These are phyloP conservation scores for Darevskia nairensis DNA, from an alignment of 2,797 vertebrate species.

Conservation along the genomic window DNA sequence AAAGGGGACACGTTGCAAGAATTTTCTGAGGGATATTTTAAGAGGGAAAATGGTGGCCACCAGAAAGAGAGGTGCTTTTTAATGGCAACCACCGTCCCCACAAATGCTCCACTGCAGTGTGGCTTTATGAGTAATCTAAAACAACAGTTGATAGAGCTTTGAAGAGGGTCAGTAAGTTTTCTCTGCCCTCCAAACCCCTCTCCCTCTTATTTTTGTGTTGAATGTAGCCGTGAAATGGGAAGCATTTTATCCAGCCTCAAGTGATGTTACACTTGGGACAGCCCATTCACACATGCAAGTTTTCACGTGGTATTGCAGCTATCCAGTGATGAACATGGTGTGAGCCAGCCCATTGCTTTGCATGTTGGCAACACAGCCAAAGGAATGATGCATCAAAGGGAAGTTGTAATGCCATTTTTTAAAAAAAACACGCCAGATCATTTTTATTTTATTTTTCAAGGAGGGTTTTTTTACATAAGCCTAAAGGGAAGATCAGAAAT, in stretches of 20 bases:
- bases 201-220: not conserved
- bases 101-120: not conserved
- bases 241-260: not conserved
- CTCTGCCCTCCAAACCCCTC: not conserved
- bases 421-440: not conserved
- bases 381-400: not conserved
- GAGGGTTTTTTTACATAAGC: not conserved
- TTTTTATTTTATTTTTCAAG: not conserved
- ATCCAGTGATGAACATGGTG: not conserved
- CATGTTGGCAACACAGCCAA: not conserved
- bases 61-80: not conserved
- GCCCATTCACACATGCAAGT: not conserved
- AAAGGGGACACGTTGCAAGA: not conserved
- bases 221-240: not conserved
- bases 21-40: not conserved
- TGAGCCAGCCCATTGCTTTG: not conserved
- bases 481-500: slow-evolving; percentile 8
- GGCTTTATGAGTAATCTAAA: not conserved
- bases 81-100: too few relatives aligned
- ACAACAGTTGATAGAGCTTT: not conserved
- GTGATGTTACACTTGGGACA: not conserved
- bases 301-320: not conserved
- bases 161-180: not conserved
- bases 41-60: not conserved
- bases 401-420: not conserved